These are phyloP conservation scores for Holothuria leucospilota DNA, from an alignment of 53 echinoderm and acorn worm species.

Conservation along the genomic window DNA sequence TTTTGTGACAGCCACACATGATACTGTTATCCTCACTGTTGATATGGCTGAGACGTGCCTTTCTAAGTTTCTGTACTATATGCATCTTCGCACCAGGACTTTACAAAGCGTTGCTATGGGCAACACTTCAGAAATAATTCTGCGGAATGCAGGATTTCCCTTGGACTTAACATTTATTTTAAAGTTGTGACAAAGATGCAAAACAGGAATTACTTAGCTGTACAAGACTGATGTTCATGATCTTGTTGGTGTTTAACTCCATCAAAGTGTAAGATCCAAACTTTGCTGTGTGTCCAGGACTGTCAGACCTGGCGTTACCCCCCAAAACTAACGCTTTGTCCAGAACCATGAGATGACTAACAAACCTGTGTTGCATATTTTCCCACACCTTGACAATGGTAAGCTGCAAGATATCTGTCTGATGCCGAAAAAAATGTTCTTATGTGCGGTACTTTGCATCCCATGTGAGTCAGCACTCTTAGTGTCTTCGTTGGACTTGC, in stretches of 20 bases:
- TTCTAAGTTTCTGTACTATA: too few relatives aligned
- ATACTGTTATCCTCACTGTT: neutral
- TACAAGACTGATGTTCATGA: conserved; percentile 60
- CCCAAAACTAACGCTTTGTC: conserved; percentile 41
- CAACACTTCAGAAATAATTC: too few relatives aligned
- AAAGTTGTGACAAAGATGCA: neutral
- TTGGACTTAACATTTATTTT: too few relatives aligned
- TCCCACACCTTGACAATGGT: conserved; percentile 43
- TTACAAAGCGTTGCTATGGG: too few relatives aligned
- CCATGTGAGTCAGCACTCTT: conserved; percentile 47
- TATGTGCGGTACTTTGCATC: neutral
- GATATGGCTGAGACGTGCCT: too few relatives aligned
- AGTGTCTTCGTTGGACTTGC: conserved; percentile 56
- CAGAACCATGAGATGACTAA: conserved; percentile 3
- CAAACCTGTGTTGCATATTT: conserved; percentile 4
- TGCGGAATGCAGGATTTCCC: too few relatives aligned
- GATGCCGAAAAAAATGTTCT: conserved; percentile 52
- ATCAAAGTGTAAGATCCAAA: conserved; percentile 57
- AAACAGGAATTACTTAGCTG: conserved; percentile 44
- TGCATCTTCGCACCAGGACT: too few relatives aligned
- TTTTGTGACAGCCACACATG: too few relatives aligned
- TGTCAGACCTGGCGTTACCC: conserved; percentile 61
- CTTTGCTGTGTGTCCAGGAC: conserved; percentile 70
- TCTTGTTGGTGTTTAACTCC: conserved; percentile 61
- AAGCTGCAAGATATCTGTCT: conserved; percentile 36